Base-by-base conservation (phyloP, 2,797 vertebrate species). In the Oreortyx pictus region DNA sequence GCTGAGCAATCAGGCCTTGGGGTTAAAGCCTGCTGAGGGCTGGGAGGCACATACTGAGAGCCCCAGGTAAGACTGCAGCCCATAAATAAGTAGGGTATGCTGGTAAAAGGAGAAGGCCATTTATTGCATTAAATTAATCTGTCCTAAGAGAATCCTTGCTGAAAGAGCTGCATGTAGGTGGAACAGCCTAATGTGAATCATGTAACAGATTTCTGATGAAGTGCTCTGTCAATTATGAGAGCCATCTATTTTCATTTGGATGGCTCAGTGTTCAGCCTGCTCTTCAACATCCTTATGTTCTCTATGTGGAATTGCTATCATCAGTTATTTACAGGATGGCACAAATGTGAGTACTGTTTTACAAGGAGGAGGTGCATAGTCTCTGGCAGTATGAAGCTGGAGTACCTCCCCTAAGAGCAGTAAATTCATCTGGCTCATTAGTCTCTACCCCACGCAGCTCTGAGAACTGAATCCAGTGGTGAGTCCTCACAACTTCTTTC, bases 191-290 rank as follows among this genome's bases (percentile, higher is more conserved):
- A 12, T 11, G 10, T 74, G 49, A 95, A 44, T 92, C 9, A 11
- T 33, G 20, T 14, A 75, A 60, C 85, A 85, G 92, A 49, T 87
- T 88, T 71, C 79, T 94, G 89, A 56, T 70, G 7, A 61, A 73
- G 66, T 66, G 52, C 71, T 81, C 82, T 91, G 85, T 71, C 87
- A 46, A 3, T 92, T 89, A 61, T 0, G 9, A 76, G 73, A 92
- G 47, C 67, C 20, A 17, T 67, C 52, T 68, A 17, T 73, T 93
- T 85, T 7, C 1, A 37, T 95, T 67, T 86, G 85, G 52, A 1
- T 31, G 54, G 72, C 65, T 85, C 1, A 0, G 54, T 49, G 71
- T 61, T 71, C 86, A 31, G 86, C 27, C 65, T 80, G 73, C 56
- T 88, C 64, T 84, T 75, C 43, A 35, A 7, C 18, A 59, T 75